Evolutionary conservation across 1,140 invertebrate genomes (phyloP).

Genomic region (Asbolus verrucosus): DNA sequence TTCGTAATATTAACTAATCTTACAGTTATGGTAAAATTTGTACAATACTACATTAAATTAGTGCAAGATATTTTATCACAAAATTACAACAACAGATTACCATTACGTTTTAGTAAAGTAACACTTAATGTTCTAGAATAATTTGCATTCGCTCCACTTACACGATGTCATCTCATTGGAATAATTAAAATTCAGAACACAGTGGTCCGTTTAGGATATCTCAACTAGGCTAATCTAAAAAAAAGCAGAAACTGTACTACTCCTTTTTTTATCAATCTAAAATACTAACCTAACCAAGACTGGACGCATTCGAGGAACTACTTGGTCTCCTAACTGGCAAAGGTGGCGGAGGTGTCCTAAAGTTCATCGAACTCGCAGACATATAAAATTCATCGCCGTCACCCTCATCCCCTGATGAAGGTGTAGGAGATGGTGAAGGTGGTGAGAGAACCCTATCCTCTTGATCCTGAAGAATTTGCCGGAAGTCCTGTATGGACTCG

Average conservation of each 20-base stretch:
- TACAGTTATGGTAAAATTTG: slow-evolving; percentile 34
- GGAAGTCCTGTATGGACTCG: slow-evolving; percentile 89
- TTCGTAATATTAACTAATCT: not conserved
- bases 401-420: slow-evolving; percentile 71
- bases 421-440: slow-evolving; percentile 71
- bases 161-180: not conserved
- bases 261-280: not conserved
- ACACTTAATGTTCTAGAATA: not conserved
- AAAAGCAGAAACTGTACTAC: not conserved
- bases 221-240: not conserved
- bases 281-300: slow-evolving; percentile 42
- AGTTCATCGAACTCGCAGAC: slow-evolving; percentile 55
- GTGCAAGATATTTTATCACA: slow-evolving; percentile 29
- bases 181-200: not conserved
- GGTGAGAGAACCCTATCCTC: slow-evolving; percentile 70
- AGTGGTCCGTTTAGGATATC: not conserved
- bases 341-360: slow-evolving; percentile 57
- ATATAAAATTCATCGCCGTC: slow-evolving; percentile 66
- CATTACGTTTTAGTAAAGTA: not conserved
- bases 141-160: slow-evolving; percentile 14
- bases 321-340: slow-evolving; percentile 55
- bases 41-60: slow-evolving; percentile 34
- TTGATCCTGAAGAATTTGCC: slow-evolving; percentile 78
- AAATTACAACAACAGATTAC: slow-evolving; percentile 7
- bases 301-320: slow-evolving; percentile 59